Evolutionary conservation across 2,888 invertebrate genomes (phyloP), one percentile per base, ranked within the genome.

Genomic region (Aromia moschata): DNA sequence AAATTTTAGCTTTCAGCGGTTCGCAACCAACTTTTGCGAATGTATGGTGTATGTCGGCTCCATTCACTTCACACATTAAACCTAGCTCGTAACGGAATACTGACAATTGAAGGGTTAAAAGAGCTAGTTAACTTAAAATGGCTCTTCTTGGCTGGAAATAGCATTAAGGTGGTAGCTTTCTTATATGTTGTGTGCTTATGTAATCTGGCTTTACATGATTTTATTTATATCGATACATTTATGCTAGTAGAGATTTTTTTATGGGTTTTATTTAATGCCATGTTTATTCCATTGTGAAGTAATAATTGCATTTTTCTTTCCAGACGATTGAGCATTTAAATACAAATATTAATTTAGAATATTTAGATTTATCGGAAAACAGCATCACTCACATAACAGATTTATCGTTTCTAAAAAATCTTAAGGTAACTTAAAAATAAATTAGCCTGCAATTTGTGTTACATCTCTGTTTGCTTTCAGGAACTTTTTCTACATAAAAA

Each of bases 361-460:
- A 90, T 78, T 81, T 96, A 70, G 96, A 96, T 83, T 81, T 96
- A 68, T 94, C 95, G 2, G 93, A 94, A 78, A 96, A 96, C 79
- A 90, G 88, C 77, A 94, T 96, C 73, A 87, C 91, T 52, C 89
- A 89, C 73, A 86, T 96, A 61, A 89, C 91, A 67, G 95, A 96
- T 82, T 86, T 96, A 65, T 92, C 93, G 15, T 89, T 89, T 80
- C 82, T 96, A 71, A 89, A 89, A 74, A 87, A 84, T 76, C 85
- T 96, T 49, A 94, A 94, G 89, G 94, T 94, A 83, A 64, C 31
- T 16, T 2, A 33, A 20, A 12, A 15, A 15, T 47, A 31, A 25
- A 41, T 41, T 16, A 37, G 36, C 47, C 46, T 45, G 4, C 45
- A 36, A 40, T 15, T 56, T 31, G 31, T 25, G 51, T 56, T 54